Conservation (phyloP, 37 sponge, comb jelly and placozoan species). For the Spongia lamella region DNA sequence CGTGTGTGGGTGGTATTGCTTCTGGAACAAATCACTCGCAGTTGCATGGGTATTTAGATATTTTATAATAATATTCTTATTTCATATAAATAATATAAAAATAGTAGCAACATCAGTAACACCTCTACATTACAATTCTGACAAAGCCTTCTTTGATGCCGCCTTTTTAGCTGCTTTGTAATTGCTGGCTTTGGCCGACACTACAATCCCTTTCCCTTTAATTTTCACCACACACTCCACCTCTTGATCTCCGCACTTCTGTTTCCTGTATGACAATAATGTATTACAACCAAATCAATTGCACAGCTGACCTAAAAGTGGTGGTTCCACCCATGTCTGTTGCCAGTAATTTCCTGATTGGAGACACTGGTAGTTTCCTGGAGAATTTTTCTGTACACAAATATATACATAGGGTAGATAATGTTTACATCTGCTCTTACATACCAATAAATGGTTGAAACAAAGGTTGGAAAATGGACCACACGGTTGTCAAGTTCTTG, state of each 20-base stretch:
- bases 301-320: not conserved
- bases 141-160: slow-evolving; percentile 38
- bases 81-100: no score
- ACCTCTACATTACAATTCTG: no score
- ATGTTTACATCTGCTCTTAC: not conserved
- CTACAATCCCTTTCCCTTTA: slow-evolving; percentile 21
- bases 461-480: slow-evolving; percentile 68
- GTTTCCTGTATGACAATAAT: not conserved
- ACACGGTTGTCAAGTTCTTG: slow-evolving; percentile 69
- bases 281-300: not conserved
- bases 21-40: no score
- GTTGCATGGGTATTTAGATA: no score
- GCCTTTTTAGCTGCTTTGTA: slow-evolving; percentile 40
- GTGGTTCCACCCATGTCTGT: slow-evolving; percentile 9
- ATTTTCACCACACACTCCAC: slow-evolving; percentile 28
- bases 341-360: slow-evolving; percentile 45
- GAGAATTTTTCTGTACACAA: slow-evolving; percentile 40
- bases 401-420: not conserved
- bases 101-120: no score
- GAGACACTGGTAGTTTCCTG: slow-evolving; percentile 40
- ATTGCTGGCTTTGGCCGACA: slow-evolving; percentile 20
- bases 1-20: no score
- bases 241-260: not conserved
- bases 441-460: slow-evolving; percentile 76
- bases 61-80: no score